Base-by-base conservation (phyloP, 2,113 vertebrate species). In the Pluvialis apricaria region DNA sequence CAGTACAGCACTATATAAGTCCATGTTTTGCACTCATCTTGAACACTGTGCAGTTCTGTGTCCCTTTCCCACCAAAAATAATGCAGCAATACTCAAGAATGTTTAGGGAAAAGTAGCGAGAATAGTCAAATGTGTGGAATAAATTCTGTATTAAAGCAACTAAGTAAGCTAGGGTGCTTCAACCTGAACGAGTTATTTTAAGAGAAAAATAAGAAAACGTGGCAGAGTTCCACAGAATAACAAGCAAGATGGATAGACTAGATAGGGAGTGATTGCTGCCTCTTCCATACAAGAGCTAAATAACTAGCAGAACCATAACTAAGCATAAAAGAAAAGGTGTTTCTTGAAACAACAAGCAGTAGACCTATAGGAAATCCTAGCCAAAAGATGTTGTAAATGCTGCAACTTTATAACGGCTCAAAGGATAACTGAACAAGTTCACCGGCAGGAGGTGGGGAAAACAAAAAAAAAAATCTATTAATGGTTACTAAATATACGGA, bases 401-500 rank as follows among this genome's bases (percentile, higher is more conserved):
- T 82, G 52, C 81, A 82, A 73, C 1, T 5, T 75, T 70, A 0
- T 32, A 81, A 92, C 22, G 21, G 52, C 77, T 92, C 65, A 75
- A 82, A 91, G 70, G 52, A 78, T n/a, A 91, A 91, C 38, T 18
- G 52, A 82, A 60, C 28, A 86, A 94, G 65, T 94, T 91, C 73
- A 75, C 32, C 52, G 88, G 58, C 11, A 2, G 49, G 69, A 45
- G 34, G 52, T 0, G 1, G 85, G 52, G 52, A 89, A 89, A 93
- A 52, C 40, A 81, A 70, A 42, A 65, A 26, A 76, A 91, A 94
- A 86, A 70, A 78, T 81, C 93, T 95, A 96, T 96, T 96, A 96
- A 96, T 79, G 91, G 96, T 94, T 97, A 84, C 94, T 96, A 97
- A 97, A 96, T 96, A 96, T 96, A 96, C 73, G 16, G 95, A 96